Evolutionary conservation across 2,888 invertebrate genomes (phyloP), one percentile per base, ranked within the genome.

Genomic region (Cistogaster globosa): DNA sequence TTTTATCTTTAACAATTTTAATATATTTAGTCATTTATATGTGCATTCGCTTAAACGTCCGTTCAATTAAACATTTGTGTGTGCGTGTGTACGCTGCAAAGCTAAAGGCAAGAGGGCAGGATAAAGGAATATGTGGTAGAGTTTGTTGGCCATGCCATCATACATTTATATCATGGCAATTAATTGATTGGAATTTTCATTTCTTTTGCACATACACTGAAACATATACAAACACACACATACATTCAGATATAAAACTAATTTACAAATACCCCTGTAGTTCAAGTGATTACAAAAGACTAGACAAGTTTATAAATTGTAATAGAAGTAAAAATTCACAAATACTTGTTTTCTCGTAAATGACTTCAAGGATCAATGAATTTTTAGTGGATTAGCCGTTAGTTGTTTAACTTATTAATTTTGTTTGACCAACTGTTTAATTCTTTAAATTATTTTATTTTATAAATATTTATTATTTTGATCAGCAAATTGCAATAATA

Each of bases 151-250:
- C 63, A 74, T 67, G 75, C 55, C 42, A 63, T 51, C 55, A 55
- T 63, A 45, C 16, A 65, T 77, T 65, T 51, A 77, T 71, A 71
- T 76, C 71, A 77, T 71, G 76, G 84, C 84, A 80, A 80, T 84
- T 80, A 80, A 84, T 84, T 84, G 79, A 84, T 84, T 84, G 80
- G 45, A 84, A 72, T 83, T 74, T 72, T 74, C 57, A 45, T 67
- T 77, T 74, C 32, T 58, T 60, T 45, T 45, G 60, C 65, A 67
- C 16, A 11, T 20, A 48, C 18, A 18, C 1, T 26, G 26, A 26
- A 26, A 26, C 26, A 26, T 26, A 26, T 4, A 26, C 26, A 26
- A 26, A 4, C 26, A 26, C 26, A 4, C 26, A 26, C 26, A 26
- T 4, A 26, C 26, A 26, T 4, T 2, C 26, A 26, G 26, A 26